Base-by-base conservation (phyloP, 2,797 vertebrate species). In the Mallotus villosus region DNA sequence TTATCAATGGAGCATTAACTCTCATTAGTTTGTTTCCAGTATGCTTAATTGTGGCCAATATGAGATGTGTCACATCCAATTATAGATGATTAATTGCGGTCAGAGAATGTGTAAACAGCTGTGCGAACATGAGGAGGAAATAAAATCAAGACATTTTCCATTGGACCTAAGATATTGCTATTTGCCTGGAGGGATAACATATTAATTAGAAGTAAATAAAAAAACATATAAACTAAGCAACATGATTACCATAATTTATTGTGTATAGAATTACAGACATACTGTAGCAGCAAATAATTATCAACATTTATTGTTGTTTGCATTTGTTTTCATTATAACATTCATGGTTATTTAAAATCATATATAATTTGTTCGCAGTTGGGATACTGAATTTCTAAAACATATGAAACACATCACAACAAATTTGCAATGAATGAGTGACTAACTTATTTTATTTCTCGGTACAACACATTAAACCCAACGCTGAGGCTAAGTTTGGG, bases 21-120 rank as follows among this genome's bases (percentile, higher is more conserved):
- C 57, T 77, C 37, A 49, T 83, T 82, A 81, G 67, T 79, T 79
- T 76, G 74, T 82, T 80, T 84, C 70, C 37, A 25, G 76, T 77
- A 67, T 70, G 29, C 58, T 73, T 83, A 87, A 89, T 86, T 86
- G 71, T 80, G 79, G 59, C 62, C 74, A 74, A 81, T 81, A 80
- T 77, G 72, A 85, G 73, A 87, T 68, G 83, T 73, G 78, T 72
- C 78, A 81, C 60, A 21, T 74, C 73, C 72, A 70, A 84, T 89
- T 83, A 86, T 61, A 79, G 76, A 73, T 84, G 81, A 89, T 86
- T 86, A 83, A 85, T 85, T 83, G 68, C 64, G 65, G 67, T 82
- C 75, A 82, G 74, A 73, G 66, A 63, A 51, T 70, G 64, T 71
- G 71, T 51, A 66, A 85, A 76, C 73, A 78, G 79, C 71, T 78